Evolutionary conservation across 2,888 invertebrate species (phyloP).

Genomic region (Oscheius onirici): DNA sequence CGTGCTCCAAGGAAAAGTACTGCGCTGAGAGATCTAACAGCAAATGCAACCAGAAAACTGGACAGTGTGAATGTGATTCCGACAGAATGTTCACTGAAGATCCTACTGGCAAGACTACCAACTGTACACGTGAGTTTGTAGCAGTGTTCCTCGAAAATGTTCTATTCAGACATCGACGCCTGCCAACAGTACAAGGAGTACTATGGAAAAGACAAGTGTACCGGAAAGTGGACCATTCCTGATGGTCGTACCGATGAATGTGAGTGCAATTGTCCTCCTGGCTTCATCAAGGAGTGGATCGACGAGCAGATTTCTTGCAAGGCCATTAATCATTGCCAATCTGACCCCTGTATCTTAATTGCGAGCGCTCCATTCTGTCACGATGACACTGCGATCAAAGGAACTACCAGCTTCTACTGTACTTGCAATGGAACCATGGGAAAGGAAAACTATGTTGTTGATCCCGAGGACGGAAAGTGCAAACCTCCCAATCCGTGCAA

Average conservation of each 20-base stretch:
- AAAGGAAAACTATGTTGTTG: neutral
- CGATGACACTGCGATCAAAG: neutral
- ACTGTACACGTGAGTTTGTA: no score
- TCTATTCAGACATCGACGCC: conserved; percentile 2
- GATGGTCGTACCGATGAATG: conserved; percentile 17
- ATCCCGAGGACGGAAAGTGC: neutral
- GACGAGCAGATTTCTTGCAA: neutral
- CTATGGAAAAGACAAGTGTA: neutral
- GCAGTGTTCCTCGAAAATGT: no score
- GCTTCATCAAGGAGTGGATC: conserved; percentile 17
- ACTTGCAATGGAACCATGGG: conserved; percentile 2
- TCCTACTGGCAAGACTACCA: no score
- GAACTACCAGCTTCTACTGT: neutral
- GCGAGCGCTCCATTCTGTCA: neutral
- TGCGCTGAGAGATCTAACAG: neutral
- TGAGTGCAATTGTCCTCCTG: conserved; percentile 12
- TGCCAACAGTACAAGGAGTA: neutral
- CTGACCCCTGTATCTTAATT: conserved; percentile 5
- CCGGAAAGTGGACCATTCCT: neutral
- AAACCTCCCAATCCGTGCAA: conserved; percentile 7
- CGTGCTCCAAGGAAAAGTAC: neutral
- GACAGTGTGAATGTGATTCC: neutral
- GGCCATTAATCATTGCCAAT: neutral
- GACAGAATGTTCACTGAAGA: neutral
- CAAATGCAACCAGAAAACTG: neutral